phyloP scores from a whole-genome alignment of 1,140 invertebrate genomes.

The Cydia pomonella region DNA sequence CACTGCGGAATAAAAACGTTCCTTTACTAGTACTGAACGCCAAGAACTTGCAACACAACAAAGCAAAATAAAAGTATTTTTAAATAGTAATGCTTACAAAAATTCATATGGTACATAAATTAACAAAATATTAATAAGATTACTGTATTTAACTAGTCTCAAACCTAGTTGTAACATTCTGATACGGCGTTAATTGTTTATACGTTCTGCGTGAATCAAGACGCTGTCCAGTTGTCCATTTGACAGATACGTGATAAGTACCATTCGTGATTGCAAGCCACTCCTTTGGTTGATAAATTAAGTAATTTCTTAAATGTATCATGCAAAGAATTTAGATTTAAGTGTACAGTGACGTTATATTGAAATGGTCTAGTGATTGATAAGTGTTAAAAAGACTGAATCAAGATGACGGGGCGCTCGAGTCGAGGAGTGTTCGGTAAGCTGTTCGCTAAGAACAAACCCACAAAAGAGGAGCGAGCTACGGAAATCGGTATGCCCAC shows the following conservation, averaged over 20 bases:
- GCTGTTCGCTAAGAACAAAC: slow-evolving; percentile 74
- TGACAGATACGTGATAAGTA: slow-evolving; percentile 67
- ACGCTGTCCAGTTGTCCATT: slow-evolving; percentile 38
- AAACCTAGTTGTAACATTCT: neutral
- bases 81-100: neutral
- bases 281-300: slow-evolving; percentile 66
- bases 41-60: neutral
- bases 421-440: slow-evolving; percentile 76
- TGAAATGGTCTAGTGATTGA: slow-evolving; percentile 60
- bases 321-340: slow-evolving; percentile 68
- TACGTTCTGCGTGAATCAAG: neutral
- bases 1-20: slow-evolving; percentile 19
- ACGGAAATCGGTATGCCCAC: slow-evolving; percentile 88
- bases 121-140: neutral
- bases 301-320: slow-evolving; percentile 60
- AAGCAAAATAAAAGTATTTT: neutral
- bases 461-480: slow-evolving; percentile 68
- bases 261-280: slow-evolving; percentile 73
- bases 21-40: neutral
- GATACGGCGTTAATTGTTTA: neutral
- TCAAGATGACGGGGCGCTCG: slow-evolving; percentile 76
- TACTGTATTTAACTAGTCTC: neutral
- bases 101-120: neutral
- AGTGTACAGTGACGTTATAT: slow-evolving; percentile 51
- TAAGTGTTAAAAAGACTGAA: slow-evolving; percentile 50